These are phyloP conservation scores for Elegia similella DNA, from an alignment of 2,888 invertebrate genomes.

Conservation along the genomic window DNA sequence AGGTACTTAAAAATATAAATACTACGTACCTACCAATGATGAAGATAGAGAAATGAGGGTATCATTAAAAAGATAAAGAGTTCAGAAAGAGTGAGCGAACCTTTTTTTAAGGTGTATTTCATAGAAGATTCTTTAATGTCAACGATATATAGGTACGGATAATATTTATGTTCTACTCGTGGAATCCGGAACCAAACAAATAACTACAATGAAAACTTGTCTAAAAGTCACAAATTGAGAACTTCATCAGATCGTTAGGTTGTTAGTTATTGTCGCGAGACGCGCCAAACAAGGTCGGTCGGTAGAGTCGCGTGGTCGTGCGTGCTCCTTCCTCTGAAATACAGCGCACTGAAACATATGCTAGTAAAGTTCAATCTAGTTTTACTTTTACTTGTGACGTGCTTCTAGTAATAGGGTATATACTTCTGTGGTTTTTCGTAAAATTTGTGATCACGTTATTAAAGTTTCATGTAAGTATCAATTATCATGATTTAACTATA, in stretches of 20 bases:
- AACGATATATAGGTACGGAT: no score
- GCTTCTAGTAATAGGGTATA: background rate
- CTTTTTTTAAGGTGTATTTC: no score
- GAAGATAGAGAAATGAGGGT: no score
- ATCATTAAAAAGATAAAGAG: no score
- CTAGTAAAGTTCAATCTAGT: no score
- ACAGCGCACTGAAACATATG: background rate
- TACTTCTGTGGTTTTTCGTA: background rate
- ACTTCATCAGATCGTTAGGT: background rate
- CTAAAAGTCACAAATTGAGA: background rate
- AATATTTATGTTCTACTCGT: no score
- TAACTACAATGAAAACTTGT: background rate
- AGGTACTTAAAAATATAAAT: no score
- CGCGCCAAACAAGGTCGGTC: constrained; percentile 12
- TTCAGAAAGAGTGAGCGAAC: no score
- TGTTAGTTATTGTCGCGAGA: background rate
- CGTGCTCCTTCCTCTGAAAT: constrained; percentile 6
- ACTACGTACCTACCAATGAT: no score
- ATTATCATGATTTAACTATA: no score
- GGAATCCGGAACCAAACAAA: no score
- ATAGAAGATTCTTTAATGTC: no score
- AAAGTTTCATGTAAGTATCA: background rate
- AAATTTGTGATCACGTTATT: background rate
- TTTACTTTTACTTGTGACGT: background rate
- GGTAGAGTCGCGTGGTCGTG: constrained; percentile 10